Percentiles rank a stretch among this genome's conserved stretches.
phyloP scores from a whole-genome alignment of 2,113 vertebrate species.

The Pachyramphus minor region DNA sequence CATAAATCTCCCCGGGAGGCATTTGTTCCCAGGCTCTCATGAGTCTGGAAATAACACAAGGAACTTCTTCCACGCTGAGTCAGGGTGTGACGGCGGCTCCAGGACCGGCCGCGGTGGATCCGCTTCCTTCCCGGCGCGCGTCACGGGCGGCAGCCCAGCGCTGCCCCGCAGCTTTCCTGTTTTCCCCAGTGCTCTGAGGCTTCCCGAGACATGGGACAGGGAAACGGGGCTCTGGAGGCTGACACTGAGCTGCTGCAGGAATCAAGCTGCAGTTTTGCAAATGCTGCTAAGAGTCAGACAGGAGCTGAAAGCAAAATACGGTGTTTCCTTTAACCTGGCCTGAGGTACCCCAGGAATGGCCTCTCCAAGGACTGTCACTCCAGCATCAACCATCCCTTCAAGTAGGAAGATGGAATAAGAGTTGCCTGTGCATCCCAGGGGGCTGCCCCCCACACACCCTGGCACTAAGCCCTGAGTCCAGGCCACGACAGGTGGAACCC shows the following conservation, averaged over 20 bases:
- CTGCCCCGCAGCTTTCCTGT: slow-evolving; percentile 53
- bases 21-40: not conserved
- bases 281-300: rapidly evolving
- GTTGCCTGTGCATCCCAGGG: not conserved
- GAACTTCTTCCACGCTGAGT: slow-evolving; percentile 38
- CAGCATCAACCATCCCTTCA: not conserved
- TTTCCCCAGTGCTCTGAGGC: not conserved
- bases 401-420: rapidly evolving
- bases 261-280: no score
- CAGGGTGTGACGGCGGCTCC: slow-evolving; percentile 1
- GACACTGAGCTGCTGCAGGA: not conserved
- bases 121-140: slow-evolving; percentile 26
- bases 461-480: rapidly evolving
- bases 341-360: rapidly evolving
- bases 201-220: not conserved
- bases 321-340: not conserved
- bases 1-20: not conserved
- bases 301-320: not conserved
- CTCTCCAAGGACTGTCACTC: rapidly evolving
- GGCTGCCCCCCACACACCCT: no score
- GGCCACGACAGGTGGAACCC: rapidly evolving
- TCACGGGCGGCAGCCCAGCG: not conserved
- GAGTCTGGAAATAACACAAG: slow-evolving; percentile 27
- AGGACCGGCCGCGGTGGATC: not conserved
- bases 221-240: not conserved